These are phyloP conservation scores for Alexandromys oeconomus DNA, from an alignment of 2,797 vertebrate genomes.

Conservation along the genomic window DNA sequence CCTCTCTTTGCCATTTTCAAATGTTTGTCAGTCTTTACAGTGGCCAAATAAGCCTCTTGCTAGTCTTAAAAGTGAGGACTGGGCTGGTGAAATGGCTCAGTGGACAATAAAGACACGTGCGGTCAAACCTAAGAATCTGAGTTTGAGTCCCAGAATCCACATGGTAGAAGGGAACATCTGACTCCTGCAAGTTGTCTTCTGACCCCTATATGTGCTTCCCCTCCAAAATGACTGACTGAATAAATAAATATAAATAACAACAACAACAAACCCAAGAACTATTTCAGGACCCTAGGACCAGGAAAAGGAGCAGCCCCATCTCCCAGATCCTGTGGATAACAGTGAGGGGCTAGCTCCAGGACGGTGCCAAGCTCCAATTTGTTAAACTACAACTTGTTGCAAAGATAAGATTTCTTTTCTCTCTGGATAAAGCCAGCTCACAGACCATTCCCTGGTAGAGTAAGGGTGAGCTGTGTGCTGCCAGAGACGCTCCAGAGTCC, in stretches of 20 bases:
- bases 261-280: neutral
- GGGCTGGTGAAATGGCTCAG: neutral
- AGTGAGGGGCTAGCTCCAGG: neutral
- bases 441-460: neutral
- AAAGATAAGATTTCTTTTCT: constrained; percentile 1
- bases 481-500: neutral
- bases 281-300: neutral
- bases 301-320: no score
- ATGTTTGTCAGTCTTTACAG: neutral
- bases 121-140: neutral
- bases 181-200: neutral
- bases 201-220: no score
- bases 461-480: neutral
- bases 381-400: neutral
- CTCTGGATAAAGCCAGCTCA: neutral
- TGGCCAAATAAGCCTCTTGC: neutral
- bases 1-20: neutral
- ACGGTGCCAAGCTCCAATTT: neutral
- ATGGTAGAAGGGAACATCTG: neutral
- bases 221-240: neutral
- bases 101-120: neutral
- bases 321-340: neutral
- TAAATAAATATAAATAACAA: neutral
- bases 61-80: neutral
- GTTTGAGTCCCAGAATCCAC: neutral